Evolutionary conservation across 2,113 vertebrate genomes (phyloP).

Genomic region (Ammodytes dubius): DNA sequence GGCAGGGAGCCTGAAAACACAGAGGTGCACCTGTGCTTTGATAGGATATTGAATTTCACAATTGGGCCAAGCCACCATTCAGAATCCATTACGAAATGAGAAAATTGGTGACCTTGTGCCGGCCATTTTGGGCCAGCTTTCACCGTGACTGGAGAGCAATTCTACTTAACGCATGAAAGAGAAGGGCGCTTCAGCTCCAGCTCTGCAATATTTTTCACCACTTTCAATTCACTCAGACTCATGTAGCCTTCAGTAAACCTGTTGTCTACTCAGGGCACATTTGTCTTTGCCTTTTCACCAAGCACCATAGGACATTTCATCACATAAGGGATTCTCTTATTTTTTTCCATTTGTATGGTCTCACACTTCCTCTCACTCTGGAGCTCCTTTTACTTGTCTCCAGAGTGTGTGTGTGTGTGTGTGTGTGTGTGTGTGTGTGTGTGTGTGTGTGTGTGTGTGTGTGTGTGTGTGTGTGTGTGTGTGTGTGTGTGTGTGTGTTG

Average conservation of each 20-base stretch:
- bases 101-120: constrained; percentile 35
- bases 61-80: constrained; percentile 28
- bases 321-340: constrained; percentile 26
- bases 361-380: constrained; percentile 30
- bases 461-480: constrained; percentile 19
- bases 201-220: neutral
- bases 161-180: constrained; percentile 19
- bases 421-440: constrained; percentile 18
- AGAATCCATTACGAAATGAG: constrained; percentile 49
- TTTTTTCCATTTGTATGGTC: neutral
- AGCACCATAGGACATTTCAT: constrained; percentile 34
- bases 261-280: neutral
- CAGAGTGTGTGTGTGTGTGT: constrained; percentile 33
- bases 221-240: constrained; percentile 12
- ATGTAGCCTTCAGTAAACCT: constrained; percentile 8
- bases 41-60: constrained; percentile 46
- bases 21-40: constrained; percentile 21
- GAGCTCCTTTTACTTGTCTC: constrained; percentile 59
- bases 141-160: constrained; percentile 21
- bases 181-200: neutral
- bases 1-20: constrained; percentile 12
- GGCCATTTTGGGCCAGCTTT: constrained; percentile 19
- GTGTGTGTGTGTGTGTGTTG: constrained; percentile 17
- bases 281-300: constrained; percentile 16
- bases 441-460: constrained; percentile 20